A percentile compares a stretch with the other conserved stretches of the same genome.
phyloP scores from a whole-genome alignment of 1,140 invertebrate genomes.

The Megalopta genalis region DNA sequence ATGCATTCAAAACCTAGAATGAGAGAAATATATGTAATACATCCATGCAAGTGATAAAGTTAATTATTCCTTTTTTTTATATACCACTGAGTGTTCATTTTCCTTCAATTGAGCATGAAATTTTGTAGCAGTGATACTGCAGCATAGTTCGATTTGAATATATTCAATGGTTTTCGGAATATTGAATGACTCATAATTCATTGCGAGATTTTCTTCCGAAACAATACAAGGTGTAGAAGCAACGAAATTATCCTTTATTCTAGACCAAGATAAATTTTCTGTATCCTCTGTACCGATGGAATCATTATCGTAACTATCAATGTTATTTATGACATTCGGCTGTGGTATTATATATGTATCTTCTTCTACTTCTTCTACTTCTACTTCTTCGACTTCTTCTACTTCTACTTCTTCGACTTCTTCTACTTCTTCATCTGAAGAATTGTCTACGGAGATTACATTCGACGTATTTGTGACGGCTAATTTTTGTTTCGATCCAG shows the following conservation, averaged over 20 bases:
- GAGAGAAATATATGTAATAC: slow-evolving; percentile 9
- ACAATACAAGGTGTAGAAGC: slow-evolving; percentile 40
- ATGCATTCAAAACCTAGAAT: slow-evolving; percentile 48
- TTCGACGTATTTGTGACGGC: not conserved
- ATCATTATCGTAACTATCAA: not conserved
- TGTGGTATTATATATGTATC: too few species aligned
- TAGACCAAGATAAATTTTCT: slow-evolving; percentile 20
- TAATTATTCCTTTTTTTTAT: not conserved
- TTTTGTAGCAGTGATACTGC: not conserved
- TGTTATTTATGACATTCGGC: not conserved
- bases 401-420: not conserved
- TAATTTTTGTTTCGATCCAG: not conserved
- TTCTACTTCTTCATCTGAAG: not conserved
- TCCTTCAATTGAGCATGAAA: slow-evolving; percentile 50
- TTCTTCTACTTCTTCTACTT: too few species aligned
- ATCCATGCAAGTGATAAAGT: not conserved
- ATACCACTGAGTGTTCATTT: slow-evolving; percentile 42
- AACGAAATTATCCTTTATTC: not conserved
- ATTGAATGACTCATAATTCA: slow-evolving; percentile 22
- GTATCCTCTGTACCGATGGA: not conserved
- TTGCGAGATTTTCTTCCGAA: slow-evolving; percentile 21
- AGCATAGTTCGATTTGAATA: slow-evolving; percentile 58
- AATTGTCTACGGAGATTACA: not conserved
- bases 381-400: too few species aligned
- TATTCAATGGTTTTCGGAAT: slow-evolving; percentile 45